Evolutionary conservation across 2,113 vertebrate species (phyloP).

Genomic region (Eonycteris spelaea): DNA sequence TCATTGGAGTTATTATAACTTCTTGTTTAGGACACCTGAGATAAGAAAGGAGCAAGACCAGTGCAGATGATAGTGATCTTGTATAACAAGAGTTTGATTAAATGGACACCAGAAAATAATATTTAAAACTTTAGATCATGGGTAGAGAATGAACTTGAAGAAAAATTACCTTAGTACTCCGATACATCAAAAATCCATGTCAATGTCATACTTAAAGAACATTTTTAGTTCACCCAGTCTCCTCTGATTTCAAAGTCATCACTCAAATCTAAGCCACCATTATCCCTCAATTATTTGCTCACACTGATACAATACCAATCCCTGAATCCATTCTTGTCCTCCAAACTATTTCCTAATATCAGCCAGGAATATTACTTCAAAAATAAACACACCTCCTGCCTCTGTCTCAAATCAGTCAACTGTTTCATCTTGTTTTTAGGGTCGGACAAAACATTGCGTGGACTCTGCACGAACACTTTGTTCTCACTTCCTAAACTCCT

Average conservation of each 20-base stretch:
- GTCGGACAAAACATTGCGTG: neutral
- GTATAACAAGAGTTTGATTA: neutral
- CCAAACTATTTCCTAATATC: neutral
- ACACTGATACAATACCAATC: neutral
- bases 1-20: neutral
- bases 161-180: neutral
- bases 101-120: neutral
- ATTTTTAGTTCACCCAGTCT: neutral
- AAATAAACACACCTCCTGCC: neutral
- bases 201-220: neutral
- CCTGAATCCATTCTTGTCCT: neutral
- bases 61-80: neutral
- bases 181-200: neutral
- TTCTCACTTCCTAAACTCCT: neutral
- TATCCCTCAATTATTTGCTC: neutral
- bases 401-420: neutral
- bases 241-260: neutral
- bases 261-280: neutral
- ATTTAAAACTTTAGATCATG: neutral
- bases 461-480: neutral
- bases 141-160: neutral
- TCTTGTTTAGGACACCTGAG: neutral
- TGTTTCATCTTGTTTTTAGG: neutral
- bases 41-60: neutral
- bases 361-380: neutral